phyloP scores from a whole-genome alignment of 1,140 invertebrate genomes.

The Trissolcus basalis region DNA sequence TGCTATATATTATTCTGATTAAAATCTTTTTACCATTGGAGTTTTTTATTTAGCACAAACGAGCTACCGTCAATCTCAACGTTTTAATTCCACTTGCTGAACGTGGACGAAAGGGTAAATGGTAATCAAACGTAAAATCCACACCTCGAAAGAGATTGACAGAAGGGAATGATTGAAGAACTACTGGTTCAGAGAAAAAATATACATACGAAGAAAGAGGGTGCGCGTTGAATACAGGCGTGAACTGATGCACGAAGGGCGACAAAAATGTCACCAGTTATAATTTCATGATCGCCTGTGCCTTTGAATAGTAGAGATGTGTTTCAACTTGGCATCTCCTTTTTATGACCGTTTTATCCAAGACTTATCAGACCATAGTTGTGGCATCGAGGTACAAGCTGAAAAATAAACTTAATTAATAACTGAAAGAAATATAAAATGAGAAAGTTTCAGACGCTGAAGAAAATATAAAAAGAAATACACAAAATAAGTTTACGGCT shows the following conservation, averaged over 20 bases:
- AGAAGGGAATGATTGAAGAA: conserved; percentile 48
- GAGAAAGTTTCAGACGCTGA: no score
- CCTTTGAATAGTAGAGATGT: conserved; percentile 5
- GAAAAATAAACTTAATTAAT: no score
- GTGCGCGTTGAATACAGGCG: conserved; percentile 19
- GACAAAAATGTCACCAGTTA: neutral
- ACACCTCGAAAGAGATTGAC: conserved; percentile 47
- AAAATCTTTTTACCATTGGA: conserved; percentile 44
- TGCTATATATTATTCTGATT: conserved; percentile 51
- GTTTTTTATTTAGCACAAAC: conserved; percentile 56
- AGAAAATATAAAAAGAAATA: no score
- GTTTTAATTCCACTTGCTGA: conserved; percentile 46
- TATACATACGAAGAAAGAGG: conserved; percentile 15
- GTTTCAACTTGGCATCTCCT: neutral
- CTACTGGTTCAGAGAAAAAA: conserved; percentile 33
- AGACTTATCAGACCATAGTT: no score
- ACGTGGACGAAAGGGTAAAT: conserved; percentile 45
- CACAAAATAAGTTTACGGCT: no score
- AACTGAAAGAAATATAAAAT: no score
- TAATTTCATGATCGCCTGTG: conserved; percentile 4
- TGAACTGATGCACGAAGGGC: conserved; percentile 3
- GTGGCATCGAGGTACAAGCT: no score
- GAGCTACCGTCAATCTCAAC: conserved; percentile 36
- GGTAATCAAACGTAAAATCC: conserved; percentile 59
- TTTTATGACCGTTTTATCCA: no score